Evolutionary conservation across 2,888 invertebrate species (phyloP).

Genomic region (Polia nebulosa): DNA sequence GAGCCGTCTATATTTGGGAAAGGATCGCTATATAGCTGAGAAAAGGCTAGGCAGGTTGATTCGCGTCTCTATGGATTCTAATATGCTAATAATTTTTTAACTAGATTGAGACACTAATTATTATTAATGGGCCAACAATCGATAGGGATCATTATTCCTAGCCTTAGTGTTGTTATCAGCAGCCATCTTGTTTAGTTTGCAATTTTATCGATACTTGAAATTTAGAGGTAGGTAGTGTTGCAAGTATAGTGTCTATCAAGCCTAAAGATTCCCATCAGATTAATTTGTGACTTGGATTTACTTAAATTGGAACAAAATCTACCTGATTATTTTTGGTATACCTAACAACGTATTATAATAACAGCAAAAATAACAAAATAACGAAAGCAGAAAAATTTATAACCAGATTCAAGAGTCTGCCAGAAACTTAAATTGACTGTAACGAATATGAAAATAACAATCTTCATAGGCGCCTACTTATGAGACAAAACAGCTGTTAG

Average conservation of each 20-base stretch:
- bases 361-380: background rate
- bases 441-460: conserved; percentile 36
- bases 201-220: conserved; percentile 14
- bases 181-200: conserved; percentile 12
- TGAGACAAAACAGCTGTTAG: conserved; percentile 25
- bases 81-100: conserved; percentile 42
- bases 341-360: background rate
- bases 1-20: too few relatives aligned
- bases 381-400: too few relatives aligned
- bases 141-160: conserved; percentile 33
- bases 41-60: too few relatives aligned
- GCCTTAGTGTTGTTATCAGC: conserved; percentile 17
- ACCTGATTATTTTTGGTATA: too few relatives aligned
- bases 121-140: conserved; percentile 34
- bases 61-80: conserved; percentile 4
- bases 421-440: conserved; percentile 31
- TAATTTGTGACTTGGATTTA: too few relatives aligned
- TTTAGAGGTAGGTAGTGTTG: background rate
- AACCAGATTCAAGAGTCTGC: conserved; percentile 6
- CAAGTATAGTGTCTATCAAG: background rate
- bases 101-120: conserved; percentile 51
- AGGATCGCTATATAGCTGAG: too few relatives aligned
- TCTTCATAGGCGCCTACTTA: conserved; percentile 6
- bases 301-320: too few relatives aligned
- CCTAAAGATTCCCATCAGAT: conserved; percentile 18